Conservation (phyloP, 2,888 invertebrate genomes). For the Acrocera orbiculus region DNA sequence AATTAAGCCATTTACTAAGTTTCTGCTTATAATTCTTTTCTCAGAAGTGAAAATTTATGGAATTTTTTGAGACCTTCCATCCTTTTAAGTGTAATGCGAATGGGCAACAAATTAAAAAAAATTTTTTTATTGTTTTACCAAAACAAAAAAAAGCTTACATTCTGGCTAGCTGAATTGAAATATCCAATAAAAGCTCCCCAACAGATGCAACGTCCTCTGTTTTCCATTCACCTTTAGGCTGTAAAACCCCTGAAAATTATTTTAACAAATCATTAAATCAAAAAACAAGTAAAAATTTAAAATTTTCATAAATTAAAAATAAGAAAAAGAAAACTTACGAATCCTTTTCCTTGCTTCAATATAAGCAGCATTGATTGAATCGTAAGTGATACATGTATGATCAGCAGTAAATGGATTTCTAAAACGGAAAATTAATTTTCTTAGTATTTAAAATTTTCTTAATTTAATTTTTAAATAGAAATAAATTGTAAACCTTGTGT, state of each 20-base stretch:
- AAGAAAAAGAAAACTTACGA: constrained; percentile 43
- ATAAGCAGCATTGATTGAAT: constrained; percentile 77
- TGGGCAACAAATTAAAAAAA: too few relatives aligned
- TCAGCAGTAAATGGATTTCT: constrained; percentile 38
- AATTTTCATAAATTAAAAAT: not conserved
- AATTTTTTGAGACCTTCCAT: too few relatives aligned
- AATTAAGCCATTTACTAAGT: too few relatives aligned
- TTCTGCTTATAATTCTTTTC: too few relatives aligned
- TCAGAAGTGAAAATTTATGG: too few relatives aligned
- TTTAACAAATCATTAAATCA: not conserved
- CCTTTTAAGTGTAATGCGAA: too few relatives aligned
- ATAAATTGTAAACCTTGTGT: too few relatives aligned
- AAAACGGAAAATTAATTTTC: constrained; percentile 13
- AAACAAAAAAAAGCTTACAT: constrained; percentile 45
- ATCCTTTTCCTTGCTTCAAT: constrained; percentile 72
- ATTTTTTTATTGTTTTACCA: too few relatives aligned
- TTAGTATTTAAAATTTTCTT: too few relatives aligned
- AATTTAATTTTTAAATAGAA: too few relatives aligned
- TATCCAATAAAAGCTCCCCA: constrained; percentile 69
- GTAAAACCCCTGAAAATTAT: constrained; percentile 47
- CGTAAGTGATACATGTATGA: constrained; percentile 73
- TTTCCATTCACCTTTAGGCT: constrained; percentile 67
- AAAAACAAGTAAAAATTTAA: not conserved
- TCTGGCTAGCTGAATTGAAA: constrained; percentile 64
- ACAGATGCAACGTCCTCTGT: constrained; percentile 72